Percentiles rank a stretch among this genome's conserved stretches.
Evolutionary conservation across 2,113 vertebrate species (phyloP).

Genomic region (Grammomys surdaster): DNA sequence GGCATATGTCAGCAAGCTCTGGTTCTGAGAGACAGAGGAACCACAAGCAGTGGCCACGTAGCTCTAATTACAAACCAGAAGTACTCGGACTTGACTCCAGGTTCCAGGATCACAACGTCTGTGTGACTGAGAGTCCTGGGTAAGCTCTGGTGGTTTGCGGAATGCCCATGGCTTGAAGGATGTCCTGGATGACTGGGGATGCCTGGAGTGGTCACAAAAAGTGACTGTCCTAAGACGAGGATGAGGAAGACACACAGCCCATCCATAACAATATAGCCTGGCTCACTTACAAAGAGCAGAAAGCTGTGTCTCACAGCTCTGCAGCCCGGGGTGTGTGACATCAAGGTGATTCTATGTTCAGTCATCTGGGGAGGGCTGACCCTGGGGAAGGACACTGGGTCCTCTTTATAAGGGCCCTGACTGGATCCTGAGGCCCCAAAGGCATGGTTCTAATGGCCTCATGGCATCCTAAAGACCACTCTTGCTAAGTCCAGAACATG

Average conservation of each 20-base stretch:
- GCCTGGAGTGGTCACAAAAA: neutral
- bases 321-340: neutral
- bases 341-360: neutral
- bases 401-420: neutral
- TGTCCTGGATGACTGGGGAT: neutral
- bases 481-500: neutral
- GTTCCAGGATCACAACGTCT: neutral
- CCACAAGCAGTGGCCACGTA: neutral
- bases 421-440: too few relatives aligned
- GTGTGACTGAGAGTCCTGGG: neutral
- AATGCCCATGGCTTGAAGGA: neutral
- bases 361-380: neutral
- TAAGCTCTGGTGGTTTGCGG: neutral
- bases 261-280: neutral
- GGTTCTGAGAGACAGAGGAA: neutral
- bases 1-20: neutral
- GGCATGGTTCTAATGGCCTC: neutral
- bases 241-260: neutral
- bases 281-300: neutral
- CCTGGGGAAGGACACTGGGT: neutral
- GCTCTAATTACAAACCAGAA: neutral
- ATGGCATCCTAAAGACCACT: neutral
- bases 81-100: neutral
- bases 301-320: neutral
- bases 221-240: neutral